These are phyloP conservation scores for Danio kyathit DNA, from an alignment of 2,797 vertebrate genomes.

Conservation along the genomic window DNA sequence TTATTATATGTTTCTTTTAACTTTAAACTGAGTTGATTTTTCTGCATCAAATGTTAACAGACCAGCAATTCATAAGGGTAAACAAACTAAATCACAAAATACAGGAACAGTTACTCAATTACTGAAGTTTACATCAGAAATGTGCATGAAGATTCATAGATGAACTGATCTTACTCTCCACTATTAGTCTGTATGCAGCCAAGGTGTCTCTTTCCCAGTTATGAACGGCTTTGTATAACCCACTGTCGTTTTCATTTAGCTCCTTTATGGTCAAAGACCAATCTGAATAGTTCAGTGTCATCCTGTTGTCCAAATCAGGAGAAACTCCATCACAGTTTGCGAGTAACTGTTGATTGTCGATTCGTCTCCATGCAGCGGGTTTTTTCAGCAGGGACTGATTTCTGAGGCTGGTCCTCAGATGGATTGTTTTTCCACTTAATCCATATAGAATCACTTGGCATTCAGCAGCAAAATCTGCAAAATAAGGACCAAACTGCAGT, in stretches of 20 bases:
- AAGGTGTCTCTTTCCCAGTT: fast-evolving
- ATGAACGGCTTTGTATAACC: conserved; percentile 7
- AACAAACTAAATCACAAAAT: no score
- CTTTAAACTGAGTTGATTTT: no score
- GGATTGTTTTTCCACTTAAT: background rate
- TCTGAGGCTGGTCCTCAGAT: background rate
- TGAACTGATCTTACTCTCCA: conserved; percentile 66
- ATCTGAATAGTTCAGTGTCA: fast-evolving
- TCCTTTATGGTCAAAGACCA: conserved; percentile 57
- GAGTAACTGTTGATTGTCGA: background rate
- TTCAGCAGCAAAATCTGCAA: background rate
- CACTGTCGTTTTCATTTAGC: conserved; percentile 53
- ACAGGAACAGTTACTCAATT: no score
- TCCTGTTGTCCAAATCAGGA: fast-evolving
- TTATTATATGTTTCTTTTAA: no score
- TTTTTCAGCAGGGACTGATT: background rate
- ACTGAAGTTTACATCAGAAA: background rate
- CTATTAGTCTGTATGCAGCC: background rate
- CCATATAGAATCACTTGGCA: background rate
- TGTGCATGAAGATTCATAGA: background rate
- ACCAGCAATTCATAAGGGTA: no score
- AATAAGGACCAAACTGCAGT: no score
- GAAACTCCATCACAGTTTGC: fast-evolving
- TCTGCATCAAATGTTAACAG: no score
- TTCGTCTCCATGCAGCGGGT: background rate